Evolutionary conservation across 2,113 vertebrate species (phyloP).

Genomic region (Lagopus leucura): DNA sequence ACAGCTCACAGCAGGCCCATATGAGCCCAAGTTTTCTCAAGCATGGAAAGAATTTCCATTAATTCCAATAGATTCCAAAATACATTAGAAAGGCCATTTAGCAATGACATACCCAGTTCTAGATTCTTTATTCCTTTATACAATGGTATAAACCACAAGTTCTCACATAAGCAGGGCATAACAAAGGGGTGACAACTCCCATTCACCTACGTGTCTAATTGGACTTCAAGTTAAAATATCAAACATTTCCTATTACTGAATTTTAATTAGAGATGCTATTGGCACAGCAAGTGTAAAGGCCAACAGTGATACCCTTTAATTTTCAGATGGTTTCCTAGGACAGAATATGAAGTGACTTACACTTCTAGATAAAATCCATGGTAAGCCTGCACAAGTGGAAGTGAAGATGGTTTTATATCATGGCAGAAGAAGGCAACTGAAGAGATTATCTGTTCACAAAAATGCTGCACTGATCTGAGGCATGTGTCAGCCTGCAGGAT

Average conservation of each 20-base stretch:
- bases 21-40: not conserved
- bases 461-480: not conserved
- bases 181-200: not conserved
- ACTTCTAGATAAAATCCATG: not conserved
- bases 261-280: not conserved
- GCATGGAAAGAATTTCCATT: not conserved
- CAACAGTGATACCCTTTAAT: fast-evolving
- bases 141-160: not conserved
- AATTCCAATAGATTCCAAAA: not conserved
- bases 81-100: not conserved
- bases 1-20: not conserved
- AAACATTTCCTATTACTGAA: not conserved
- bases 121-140: not conserved
- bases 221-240: not conserved
- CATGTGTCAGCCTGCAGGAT: not conserved
- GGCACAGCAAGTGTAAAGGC: not conserved
- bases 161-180: not conserved
- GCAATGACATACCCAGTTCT: not conserved
- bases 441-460: not conserved
- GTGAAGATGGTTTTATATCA: fast-evolving
- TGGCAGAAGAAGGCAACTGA: not conserved
- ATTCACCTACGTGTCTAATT: not conserved
- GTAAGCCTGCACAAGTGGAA: not conserved
- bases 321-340: not conserved
- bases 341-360: not conserved